Percentiles rank a stretch among this genome's conserved stretches.
Conservation (phyloP, 23 tunicate species). For the Phallusia fumigata region DNA sequence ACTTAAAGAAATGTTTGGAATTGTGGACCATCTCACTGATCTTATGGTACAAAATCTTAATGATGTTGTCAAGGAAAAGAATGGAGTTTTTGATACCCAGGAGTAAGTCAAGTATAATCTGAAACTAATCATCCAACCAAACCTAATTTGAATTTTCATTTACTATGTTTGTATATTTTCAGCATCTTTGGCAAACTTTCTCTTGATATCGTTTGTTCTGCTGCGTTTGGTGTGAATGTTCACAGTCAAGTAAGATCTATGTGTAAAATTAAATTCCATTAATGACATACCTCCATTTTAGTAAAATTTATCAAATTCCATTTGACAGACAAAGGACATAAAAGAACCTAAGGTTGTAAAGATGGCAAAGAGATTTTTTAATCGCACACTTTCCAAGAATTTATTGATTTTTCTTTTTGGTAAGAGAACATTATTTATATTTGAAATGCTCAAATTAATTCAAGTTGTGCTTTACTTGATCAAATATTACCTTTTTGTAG, state of each 20-base stretch:
- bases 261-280: no score
- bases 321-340: neutral
- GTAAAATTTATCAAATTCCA: neutral
- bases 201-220: slow-evolving; percentile 41
- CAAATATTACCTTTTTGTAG: slow-evolving; percentile 12
- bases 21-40: slow-evolving; percentile 45
- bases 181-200: slow-evolving; percentile 47
- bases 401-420: neutral
- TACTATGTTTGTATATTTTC: neutral
- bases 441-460: no score
- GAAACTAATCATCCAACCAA: no score
- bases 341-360: neutral
- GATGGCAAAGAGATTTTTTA: neutral
- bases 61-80: slow-evolving; percentile 11
- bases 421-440: no score
- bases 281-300: neutral
- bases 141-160: no score
- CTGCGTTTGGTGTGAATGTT: slow-evolving; percentile 52
- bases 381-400: neutral
- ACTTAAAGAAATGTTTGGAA: slow-evolving; percentile 64
- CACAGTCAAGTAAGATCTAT: slow-evolving; percentile 19
- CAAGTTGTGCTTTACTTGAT: no score
- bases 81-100: slow-evolving; percentile 57
- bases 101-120: slow-evolving; percentile 40
- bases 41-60: slow-evolving; percentile 20